phyloP scores from a whole-genome alignment of 2,113 vertebrate genomes.

The Tenrec ecaudatus region DNA sequence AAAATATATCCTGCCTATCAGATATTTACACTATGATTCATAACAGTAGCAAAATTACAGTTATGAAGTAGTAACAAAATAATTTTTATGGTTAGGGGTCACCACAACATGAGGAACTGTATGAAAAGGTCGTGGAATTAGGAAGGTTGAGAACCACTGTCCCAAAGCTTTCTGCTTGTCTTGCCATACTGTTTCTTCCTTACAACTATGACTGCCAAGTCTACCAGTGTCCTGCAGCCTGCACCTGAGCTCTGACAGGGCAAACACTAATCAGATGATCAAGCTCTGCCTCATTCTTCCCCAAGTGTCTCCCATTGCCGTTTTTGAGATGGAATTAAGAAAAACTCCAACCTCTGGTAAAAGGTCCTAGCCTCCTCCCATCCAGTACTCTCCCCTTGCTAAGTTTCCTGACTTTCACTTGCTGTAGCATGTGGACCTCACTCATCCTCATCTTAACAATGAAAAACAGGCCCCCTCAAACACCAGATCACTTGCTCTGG shows the following conservation, averaged over 20 bases:
- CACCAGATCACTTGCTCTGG: too few species aligned
- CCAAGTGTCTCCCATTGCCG: accelerated
- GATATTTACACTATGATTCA: too few species aligned
- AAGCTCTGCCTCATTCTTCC: background rate
- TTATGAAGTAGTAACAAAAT: too few species aligned
- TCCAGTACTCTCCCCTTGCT: background rate
- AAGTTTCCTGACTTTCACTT: background rate
- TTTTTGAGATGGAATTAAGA: background rate
- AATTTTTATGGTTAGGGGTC: too few species aligned
- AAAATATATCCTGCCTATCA: too few species aligned
- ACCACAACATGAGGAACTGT: too few species aligned
- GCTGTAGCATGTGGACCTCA: background rate
- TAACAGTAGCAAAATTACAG: too few species aligned
- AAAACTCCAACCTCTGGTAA: background rate
- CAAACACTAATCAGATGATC: too few species aligned
- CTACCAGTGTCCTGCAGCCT: accelerated
- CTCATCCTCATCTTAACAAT: too few species aligned
- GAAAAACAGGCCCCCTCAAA: background rate
- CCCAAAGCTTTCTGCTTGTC: background rate
- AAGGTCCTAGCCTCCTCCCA: background rate
- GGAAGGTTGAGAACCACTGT: background rate
- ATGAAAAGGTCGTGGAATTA: too few species aligned
- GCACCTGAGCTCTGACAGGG: background rate
- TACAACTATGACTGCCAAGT: background rate
- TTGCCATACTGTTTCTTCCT: too few species aligned